Conservation (phyloP, 2,113 vertebrate species). For the Corapipo altera region DNA sequence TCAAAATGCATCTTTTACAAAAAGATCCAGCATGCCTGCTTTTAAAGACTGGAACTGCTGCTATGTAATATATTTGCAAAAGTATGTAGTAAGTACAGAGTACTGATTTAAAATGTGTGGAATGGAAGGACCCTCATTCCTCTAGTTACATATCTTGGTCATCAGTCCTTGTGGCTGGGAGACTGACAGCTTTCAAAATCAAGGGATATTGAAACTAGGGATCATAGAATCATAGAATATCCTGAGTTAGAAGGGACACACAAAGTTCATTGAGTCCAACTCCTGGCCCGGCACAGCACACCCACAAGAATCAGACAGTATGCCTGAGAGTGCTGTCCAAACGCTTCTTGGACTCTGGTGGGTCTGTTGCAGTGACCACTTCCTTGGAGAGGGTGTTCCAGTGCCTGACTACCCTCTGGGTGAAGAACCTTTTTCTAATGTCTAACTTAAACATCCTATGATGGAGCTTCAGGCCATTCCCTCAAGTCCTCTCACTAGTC, state of each 20-base stretch:
- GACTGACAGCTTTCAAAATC: not conserved
- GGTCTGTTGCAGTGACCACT: not conserved
- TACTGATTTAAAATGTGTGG: not conserved
- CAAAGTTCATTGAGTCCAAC: not conserved
- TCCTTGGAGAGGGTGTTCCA: not conserved
- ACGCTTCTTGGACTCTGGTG: not conserved
- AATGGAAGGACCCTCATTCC: not conserved
- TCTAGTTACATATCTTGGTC: not conserved
- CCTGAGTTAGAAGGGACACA: not conserved
- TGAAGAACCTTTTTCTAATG: not conserved
- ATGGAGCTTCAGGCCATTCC: not conserved
- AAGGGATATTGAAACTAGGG: not conserved
- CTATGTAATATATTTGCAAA: not conserved
- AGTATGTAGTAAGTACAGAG: fast-evolving
- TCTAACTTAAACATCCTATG: not conserved
- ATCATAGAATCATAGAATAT: not conserved
- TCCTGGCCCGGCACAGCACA: not conserved
- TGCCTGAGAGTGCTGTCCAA: not conserved
- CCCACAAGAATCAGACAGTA: not conserved
- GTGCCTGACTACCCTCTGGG: no score
- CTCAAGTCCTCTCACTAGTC: fast-evolving
- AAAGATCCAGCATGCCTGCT: not conserved
- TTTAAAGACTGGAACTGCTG: not conserved
- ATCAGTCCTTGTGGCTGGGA: not conserved
- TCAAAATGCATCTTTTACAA: not conserved